Evolutionary conservation across 64 coral and sea anemone species (phyloP).

Genomic region (Cladopsammia gracilis): DNA sequence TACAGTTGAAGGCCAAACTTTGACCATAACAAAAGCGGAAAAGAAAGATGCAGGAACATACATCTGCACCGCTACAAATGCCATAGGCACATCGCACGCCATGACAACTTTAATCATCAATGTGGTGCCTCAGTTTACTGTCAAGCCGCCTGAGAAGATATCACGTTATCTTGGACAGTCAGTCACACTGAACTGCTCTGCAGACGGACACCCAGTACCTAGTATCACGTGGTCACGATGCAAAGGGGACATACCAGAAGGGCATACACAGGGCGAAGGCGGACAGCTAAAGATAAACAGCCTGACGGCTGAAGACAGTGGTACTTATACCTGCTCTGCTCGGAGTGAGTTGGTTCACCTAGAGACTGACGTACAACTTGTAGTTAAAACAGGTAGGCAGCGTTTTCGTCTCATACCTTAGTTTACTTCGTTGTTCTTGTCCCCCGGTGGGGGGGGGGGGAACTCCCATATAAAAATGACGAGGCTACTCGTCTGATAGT

Average conservation of each 20-base stretch:
- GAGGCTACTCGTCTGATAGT: too few relatives aligned
- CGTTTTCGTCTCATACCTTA: not conserved
- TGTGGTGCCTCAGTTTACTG: conserved; percentile 63
- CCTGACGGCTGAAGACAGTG: conserved; percentile 52
- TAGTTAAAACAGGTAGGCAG: conserved; percentile 39
- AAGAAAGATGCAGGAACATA: conserved; percentile 72
- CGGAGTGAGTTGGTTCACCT: conserved; percentile 36
- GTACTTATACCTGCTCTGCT: conserved; percentile 58
- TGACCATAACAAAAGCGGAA: conserved; percentile 51
- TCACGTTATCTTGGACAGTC: conserved; percentile 61
- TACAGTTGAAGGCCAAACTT: conserved; percentile 37
- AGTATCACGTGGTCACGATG: conserved; percentile 73
- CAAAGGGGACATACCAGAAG: conserved; percentile 34
- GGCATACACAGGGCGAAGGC: not conserved
- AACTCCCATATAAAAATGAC: too few relatives aligned
- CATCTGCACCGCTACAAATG: conserved; percentile 72
- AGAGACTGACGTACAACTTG: conserved; percentile 36
- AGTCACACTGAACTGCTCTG: conserved; percentile 68
- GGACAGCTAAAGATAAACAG: conserved; percentile 29
- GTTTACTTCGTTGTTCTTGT: too few relatives aligned
- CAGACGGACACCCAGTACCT: conserved; percentile 59
- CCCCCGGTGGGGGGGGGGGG: too few relatives aligned
- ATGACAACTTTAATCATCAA: conserved; percentile 66
- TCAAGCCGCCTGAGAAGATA: conserved; percentile 72
- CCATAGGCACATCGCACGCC: conserved; percentile 30